Evolutionary conservation across 2,797 vertebrate genomes (phyloP).

Genomic region (Melanotaenia pygmaea): DNA sequence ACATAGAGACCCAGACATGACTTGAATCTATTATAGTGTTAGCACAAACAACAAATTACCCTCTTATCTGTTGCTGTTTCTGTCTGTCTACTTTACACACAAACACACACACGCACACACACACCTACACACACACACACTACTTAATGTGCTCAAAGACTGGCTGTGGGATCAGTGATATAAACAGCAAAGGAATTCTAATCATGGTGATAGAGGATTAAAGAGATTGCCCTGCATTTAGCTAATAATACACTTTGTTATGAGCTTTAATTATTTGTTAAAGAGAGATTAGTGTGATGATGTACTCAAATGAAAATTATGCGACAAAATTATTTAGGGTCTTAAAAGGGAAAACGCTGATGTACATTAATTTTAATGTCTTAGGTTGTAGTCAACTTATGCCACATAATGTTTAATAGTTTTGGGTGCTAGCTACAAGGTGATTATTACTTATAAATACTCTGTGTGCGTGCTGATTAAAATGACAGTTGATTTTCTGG

Average conservation of each 20-base stretch:
- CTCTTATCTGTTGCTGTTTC: slow-evolving; percentile 1
- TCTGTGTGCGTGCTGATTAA: slow-evolving; percentile 47
- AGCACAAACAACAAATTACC: slow-evolving; percentile 10
- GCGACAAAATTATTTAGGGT: background rate
- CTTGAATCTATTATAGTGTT: slow-evolving; percentile 5
- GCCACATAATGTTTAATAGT: slow-evolving; percentile 51
- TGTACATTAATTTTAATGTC: too few relatives aligned
- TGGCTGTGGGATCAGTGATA: slow-evolving; percentile 45
- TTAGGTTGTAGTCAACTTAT: slow-evolving; percentile 15
- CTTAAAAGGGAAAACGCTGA: too few relatives aligned
- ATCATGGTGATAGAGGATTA: slow-evolving; percentile 56
- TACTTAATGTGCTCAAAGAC: slow-evolving; percentile 12
- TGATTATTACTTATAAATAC: slow-evolving; percentile 64
- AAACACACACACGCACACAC: slow-evolving; percentile 4
- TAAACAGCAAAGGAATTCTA: slow-evolving; percentile 64
- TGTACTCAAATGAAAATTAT: background rate
- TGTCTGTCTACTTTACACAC: slow-evolving; percentile 2
- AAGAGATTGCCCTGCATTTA: slow-evolving; percentile 54
- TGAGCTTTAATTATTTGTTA: slow-evolving; percentile 47
- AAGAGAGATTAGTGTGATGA: background rate
- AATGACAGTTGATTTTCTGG: slow-evolving; percentile 61
- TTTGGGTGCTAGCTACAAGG: slow-evolving; percentile 49
- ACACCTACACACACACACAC: slow-evolving; percentile 23
- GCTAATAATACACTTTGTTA: slow-evolving; percentile 42
- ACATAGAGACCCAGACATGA: background rate